phyloP scores from a whole-genome alignment of 2,888 invertebrate species.

The Xylocampa areola region DNA sequence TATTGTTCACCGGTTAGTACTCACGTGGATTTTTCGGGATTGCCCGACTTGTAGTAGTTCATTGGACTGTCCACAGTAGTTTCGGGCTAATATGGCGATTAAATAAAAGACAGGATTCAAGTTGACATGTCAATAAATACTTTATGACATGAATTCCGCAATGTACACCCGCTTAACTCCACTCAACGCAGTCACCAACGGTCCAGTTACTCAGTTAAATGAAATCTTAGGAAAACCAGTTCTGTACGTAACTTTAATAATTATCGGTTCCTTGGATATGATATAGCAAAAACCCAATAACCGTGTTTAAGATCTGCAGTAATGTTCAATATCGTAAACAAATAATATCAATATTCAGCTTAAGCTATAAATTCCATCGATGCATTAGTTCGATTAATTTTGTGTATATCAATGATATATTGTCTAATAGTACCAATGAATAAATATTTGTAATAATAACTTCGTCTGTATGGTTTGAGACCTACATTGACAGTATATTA shows the following conservation, averaged over 20 bases:
- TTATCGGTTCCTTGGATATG: slow-evolving; percentile 30
- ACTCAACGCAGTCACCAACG: slow-evolving; percentile 28
- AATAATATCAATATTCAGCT: background rate
- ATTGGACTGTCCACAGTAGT: too few relatives aligned
- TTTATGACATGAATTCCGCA: background rate
- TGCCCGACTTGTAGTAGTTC: too few relatives aligned
- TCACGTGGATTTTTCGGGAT: too few relatives aligned
- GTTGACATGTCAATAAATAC: background rate
- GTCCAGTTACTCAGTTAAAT: slow-evolving; percentile 45
- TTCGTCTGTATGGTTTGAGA: too few relatives aligned
- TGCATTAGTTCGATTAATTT: too few relatives aligned
- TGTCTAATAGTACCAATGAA: too few relatives aligned
- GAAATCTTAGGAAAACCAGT: slow-evolving; percentile 56
- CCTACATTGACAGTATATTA: too few relatives aligned
- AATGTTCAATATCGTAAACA: slow-evolving; percentile 1
- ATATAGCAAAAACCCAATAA: slow-evolving; percentile 30
- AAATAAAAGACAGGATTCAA: background rate
- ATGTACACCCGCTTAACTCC: slow-evolving; percentile 5
- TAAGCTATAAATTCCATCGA: too few relatives aligned
- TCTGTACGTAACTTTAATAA: slow-evolving; percentile 28
- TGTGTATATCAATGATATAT: too few relatives aligned
- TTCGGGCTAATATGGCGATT: too few relatives aligned
- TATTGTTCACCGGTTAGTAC: too few relatives aligned
- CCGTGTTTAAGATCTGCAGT: slow-evolving; percentile 6
- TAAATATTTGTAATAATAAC: too few relatives aligned